Evolutionary conservation across 2,797 vertebrate genomes (phyloP).

Genomic region (Phoebastria nigripes): DNA sequence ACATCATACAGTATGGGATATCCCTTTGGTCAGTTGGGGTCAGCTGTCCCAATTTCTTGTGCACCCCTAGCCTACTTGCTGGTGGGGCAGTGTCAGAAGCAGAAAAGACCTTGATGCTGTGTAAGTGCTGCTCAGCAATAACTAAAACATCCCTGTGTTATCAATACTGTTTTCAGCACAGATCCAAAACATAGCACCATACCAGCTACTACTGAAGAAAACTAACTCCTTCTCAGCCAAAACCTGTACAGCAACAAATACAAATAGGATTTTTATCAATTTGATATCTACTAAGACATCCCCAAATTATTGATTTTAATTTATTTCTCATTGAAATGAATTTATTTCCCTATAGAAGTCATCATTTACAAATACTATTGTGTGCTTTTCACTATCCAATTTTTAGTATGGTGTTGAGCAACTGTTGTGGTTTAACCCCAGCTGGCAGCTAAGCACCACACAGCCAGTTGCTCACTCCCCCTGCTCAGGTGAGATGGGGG

Average conservation of each 20-base stretch:
- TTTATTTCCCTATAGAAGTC: background rate
- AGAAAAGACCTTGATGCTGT: background rate
- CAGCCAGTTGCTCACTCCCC: too few species aligned
- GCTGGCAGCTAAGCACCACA: too few species aligned
- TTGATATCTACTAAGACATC: background rate
- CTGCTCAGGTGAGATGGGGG: too few species aligned
- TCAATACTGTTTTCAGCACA: background rate
- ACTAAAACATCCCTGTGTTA: background rate
- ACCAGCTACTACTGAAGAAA: background rate
- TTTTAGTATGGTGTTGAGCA: background rate
- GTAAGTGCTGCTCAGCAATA: background rate
- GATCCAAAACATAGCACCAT: background rate
- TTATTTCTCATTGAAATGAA: background rate
- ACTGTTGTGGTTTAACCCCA: too few species aligned
- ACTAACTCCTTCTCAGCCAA: background rate
- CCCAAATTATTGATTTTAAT: background rate
- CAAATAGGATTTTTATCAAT: background rate
- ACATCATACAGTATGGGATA: rapidly evolving
- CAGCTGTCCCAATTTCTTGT: background rate
- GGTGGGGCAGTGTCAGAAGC: background rate
- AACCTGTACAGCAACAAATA: background rate
- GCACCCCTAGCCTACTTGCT: rapidly evolving
- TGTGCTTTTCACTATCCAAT: background rate
- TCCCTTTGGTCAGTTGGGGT: background rate
- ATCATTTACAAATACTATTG: background rate